phyloP scores from a whole-genome alignment of 2,797 vertebrate genomes.

The Catostomus latipinnis region DNA sequence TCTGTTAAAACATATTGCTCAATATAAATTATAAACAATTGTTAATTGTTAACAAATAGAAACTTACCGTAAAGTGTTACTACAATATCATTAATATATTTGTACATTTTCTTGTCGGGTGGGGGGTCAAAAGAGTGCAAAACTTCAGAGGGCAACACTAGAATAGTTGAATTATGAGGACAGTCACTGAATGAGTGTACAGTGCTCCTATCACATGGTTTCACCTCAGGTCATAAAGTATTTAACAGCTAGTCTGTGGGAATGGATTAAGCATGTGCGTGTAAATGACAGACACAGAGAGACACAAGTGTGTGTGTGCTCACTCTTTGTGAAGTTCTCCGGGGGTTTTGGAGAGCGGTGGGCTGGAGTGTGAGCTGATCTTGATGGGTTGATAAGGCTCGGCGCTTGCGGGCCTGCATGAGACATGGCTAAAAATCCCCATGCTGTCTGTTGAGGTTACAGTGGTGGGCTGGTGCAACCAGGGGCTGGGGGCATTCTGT shows the following conservation, averaged over 20 bases:
- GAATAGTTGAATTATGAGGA: slow-evolving; percentile 21
- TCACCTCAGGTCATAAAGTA: slow-evolving; percentile 47
- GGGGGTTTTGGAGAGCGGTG: slow-evolving; percentile 86
- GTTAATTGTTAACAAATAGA: no score
- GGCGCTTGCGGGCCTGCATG: slow-evolving; percentile 93
- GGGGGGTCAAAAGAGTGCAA: slow-evolving; percentile 4
- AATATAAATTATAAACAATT: no score
- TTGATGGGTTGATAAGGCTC: slow-evolving; percentile 90
- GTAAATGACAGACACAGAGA: slow-evolving; percentile 16
- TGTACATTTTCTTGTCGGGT: no score
- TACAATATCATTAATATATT: no score
- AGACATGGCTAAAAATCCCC: slow-evolving; percentile 91
- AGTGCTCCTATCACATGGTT: slow-evolving; percentile 50
- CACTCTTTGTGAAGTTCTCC: slow-evolving; percentile 91
- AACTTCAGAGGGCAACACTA: slow-evolving; percentile 15
- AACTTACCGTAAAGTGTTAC: no score
- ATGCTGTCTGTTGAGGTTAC: slow-evolving; percentile 86
- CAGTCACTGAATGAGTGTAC: slow-evolving; percentile 45
- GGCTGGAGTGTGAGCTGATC: slow-evolving; percentile 87
- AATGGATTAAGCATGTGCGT: slow-evolving; percentile 1
- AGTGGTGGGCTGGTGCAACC: slow-evolving; percentile 90
- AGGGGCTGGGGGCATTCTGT: slow-evolving; percentile 93
- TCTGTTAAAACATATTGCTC: no score
- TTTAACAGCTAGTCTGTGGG: slow-evolving; percentile 48
- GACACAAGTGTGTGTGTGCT: slow-evolving; percentile 65